Evolutionary conservation across 1,140 invertebrate genomes (phyloP).

Genomic region (Campoletis sonorensis): DNA sequence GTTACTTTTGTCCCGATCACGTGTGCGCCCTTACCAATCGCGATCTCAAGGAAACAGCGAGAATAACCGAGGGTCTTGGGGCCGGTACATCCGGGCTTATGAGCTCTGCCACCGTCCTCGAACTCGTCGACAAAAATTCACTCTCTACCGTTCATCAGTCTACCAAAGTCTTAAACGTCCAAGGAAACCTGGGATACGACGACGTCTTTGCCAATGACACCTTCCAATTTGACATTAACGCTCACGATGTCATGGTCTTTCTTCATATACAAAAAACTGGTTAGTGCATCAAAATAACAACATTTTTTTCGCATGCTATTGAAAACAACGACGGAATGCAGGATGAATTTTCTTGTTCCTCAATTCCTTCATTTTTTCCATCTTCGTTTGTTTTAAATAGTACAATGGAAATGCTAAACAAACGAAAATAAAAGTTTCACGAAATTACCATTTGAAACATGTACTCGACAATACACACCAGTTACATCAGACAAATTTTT

Average conservation of each 20-base stretch:
- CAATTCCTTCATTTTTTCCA: too few relatives aligned
- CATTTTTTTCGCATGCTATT: slow-evolving; percentile 34
- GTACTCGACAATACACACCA: too few relatives aligned
- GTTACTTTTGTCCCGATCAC: slow-evolving; percentile 92
- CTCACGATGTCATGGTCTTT: slow-evolving; percentile 98
- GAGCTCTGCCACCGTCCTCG: slow-evolving; percentile 72
- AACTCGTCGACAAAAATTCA: slow-evolving; percentile 66
- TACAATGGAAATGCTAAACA: too few relatives aligned
- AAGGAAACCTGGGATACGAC: slow-evolving; percentile 81
- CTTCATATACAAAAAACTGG: slow-evolving; percentile 98
- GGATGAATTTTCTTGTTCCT: background rate
- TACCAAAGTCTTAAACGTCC: slow-evolving; percentile 72
- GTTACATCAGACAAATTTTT: too few relatives aligned
- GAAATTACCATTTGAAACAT: too few relatives aligned
- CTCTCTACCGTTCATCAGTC: slow-evolving; percentile 70
- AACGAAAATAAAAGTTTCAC: too few relatives aligned
- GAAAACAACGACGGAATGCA: background rate
- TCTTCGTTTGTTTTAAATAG: background rate
- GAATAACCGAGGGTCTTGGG: slow-evolving; percentile 68
- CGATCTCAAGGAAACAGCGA: slow-evolving; percentile 75
- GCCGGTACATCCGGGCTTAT: slow-evolving; percentile 75
- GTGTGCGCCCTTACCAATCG: slow-evolving; percentile 86
- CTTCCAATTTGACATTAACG: slow-evolving; percentile 91
- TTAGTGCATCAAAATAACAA: slow-evolving; percentile 50
- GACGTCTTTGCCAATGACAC: slow-evolving; percentile 88